Evolutionary conservation across 2,888 invertebrate species (phyloP).

Genomic region (Ormyrus thymus): DNA sequence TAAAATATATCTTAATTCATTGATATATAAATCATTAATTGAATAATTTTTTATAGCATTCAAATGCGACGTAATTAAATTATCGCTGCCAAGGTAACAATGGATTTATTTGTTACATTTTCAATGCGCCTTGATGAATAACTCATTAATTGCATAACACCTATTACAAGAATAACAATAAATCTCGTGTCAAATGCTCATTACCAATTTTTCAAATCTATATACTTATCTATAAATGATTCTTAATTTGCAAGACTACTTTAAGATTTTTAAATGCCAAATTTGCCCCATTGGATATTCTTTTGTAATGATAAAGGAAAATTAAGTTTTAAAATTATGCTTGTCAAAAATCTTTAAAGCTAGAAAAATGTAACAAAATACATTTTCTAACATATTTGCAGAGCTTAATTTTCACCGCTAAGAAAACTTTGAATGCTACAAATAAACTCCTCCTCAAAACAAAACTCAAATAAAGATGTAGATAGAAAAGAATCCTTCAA

Average conservation of each 20-base stretch:
- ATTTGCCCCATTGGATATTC: not conserved
- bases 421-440: too few species aligned
- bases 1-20: not conserved
- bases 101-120: constrained; percentile 48
- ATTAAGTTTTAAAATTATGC: too few species aligned
- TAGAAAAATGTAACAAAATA: too few species aligned
- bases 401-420: too few species aligned
- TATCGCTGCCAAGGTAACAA: constrained; percentile 38
- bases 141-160: constrained; percentile 41
- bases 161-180: constrained; percentile 17
- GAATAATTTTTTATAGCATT: constrained; percentile 10
- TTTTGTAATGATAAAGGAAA: too few species aligned
- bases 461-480: too few species aligned
- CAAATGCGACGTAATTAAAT: constrained; percentile 14
- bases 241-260: not conserved
- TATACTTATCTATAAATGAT: not conserved
- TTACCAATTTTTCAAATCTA: constrained; percentile 19
- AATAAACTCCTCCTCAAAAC: too few species aligned
- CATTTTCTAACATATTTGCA: too few species aligned
- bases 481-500: too few species aligned
- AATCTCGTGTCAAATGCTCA: constrained; percentile 6
- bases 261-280: not conserved
- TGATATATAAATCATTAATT: not conserved
- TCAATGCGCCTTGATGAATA: constrained; percentile 36
- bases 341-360: too few species aligned